phyloP scores from a whole-genome alignment of 2,888 invertebrate genomes.

The Rhopalosiphum nymphaeae region DNA sequence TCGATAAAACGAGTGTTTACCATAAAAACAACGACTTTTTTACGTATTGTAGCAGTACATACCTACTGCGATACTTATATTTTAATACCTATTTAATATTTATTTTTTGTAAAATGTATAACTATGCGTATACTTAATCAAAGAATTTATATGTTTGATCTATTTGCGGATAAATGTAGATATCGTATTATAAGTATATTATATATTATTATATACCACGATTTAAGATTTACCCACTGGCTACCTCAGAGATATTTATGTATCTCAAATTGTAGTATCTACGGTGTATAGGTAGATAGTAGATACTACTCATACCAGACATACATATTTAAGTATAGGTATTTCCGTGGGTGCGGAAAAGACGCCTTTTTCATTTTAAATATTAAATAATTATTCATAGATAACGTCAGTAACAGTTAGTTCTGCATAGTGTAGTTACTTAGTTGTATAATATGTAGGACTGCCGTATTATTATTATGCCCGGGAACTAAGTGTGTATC shows the following conservation, averaged over 20 bases:
- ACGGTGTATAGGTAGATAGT: too few species aligned
- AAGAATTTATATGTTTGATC: not conserved
- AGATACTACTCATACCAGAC: not conserved
- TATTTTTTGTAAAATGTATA: not conserved
- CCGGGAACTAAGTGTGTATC: too few species aligned
- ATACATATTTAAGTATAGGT: not conserved
- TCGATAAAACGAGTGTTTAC: not conserved
- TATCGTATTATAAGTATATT: not conserved
- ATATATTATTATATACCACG: not conserved
- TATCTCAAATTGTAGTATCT: not conserved
- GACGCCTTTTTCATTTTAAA: not conserved
- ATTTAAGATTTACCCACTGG: not conserved
- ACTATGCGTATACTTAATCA: not conserved
- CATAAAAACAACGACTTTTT: not conserved
- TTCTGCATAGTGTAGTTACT: not conserved
- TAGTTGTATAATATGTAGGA: not conserved
- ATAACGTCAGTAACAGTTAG: not conserved
- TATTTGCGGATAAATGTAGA: not conserved
- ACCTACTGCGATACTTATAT: too few species aligned
- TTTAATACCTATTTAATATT: not conserved
- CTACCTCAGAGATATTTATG: not conserved
- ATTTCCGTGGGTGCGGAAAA: not conserved
- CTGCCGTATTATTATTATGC: not conserved
- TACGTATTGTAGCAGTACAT: not conserved
- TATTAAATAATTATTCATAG: not conserved